Evolutionary conservation across 2,797 vertebrate species (phyloP).

Genomic region (Morus bassanus): DNA sequence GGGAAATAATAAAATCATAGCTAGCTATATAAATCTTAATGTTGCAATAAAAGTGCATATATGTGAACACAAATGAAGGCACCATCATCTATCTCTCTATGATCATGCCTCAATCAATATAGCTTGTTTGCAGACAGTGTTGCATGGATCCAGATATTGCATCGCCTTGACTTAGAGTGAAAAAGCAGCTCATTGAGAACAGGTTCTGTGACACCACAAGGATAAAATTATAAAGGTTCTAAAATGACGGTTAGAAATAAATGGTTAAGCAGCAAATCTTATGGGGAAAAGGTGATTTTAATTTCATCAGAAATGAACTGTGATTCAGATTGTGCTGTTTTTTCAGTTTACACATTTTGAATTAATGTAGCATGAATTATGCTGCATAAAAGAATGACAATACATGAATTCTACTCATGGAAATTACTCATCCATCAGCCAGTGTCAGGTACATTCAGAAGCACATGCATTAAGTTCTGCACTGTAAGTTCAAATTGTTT

Average conservation of each 20-base stretch:
- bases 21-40: background rate
- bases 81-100: background rate
- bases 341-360: conserved; percentile 12
- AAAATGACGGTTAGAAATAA: background rate
- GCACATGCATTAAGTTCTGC: background rate
- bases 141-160: background rate
- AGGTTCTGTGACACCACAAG: background rate
- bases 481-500: background rate
- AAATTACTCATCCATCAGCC: conserved; percentile 37
- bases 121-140: background rate
- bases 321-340: background rate
- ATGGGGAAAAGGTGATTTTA: background rate
- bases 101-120: background rate
- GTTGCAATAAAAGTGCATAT: background rate
- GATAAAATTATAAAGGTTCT: background rate
- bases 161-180: background rate
- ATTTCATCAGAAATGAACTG: background rate
- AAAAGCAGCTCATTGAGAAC: background rate
- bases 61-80: background rate
- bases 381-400: conserved; percentile 21
- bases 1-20: conserved; percentile 24
- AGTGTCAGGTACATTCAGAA: conserved; percentile 20
- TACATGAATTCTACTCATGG: background rate
- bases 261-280: background rate
- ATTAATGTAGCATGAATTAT: conserved; percentile 33